Evolutionary conservation across 2,888 invertebrate species (phyloP).

Genomic region (Tenthredo notha): DNA sequence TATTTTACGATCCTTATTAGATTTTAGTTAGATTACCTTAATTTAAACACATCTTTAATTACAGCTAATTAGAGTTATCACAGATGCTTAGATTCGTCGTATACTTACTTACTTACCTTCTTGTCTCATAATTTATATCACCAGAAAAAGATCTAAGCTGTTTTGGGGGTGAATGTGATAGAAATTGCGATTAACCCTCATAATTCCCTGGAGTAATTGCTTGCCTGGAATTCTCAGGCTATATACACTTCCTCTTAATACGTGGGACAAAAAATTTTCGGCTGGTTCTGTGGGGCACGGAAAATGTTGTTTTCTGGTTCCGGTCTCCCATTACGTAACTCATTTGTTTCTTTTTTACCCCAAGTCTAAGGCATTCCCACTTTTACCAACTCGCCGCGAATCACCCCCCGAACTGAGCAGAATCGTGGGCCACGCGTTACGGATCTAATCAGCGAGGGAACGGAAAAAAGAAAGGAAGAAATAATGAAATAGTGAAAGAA

Average conservation of each 20-base stretch:
- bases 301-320: conserved; percentile 12
- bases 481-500: conserved; percentile 7
- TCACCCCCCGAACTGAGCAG: conserved; percentile 14
- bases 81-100: not conserved
- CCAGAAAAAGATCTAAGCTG: not conserved
- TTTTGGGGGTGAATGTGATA: not conserved
- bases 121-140: not conserved
- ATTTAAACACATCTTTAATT: not conserved
- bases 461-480: not conserved
- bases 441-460: conserved; percentile 34
- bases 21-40: not conserved
- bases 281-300: not conserved
- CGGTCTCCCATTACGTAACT: conserved; percentile 12
- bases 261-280: not conserved
- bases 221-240: not conserved
- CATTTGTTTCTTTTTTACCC: conserved; percentile 9
- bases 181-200: not conserved
- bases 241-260: conserved; percentile 1
- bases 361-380: not conserved
- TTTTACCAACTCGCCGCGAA: conserved; percentile 29
- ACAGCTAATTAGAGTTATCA: not conserved
- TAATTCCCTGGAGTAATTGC: not conserved
- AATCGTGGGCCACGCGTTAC: conserved; percentile 23
- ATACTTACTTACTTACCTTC: not conserved
- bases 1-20: not conserved